phyloP scores from a whole-genome alignment of 1,140 invertebrate genomes.

The Paracyclopina nana region DNA sequence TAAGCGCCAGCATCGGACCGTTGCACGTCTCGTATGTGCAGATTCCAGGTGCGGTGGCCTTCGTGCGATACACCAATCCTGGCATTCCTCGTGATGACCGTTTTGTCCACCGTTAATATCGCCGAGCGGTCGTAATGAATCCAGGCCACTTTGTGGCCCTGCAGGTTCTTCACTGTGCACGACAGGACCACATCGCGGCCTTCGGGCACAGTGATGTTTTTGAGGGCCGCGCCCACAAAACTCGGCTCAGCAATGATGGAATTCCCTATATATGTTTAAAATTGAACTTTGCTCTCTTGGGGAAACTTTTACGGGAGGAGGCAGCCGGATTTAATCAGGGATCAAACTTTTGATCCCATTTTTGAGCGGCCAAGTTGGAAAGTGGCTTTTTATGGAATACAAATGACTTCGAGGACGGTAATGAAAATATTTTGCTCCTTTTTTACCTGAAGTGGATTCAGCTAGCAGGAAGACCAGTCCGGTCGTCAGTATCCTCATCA shows the following conservation, averaged over 20 bases:
- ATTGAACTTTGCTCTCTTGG: no score
- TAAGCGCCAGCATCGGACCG: constrained; percentile 76
- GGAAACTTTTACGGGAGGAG: no score
- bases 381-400: no score
- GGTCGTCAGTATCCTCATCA: no score
- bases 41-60: constrained; percentile 62
- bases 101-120: constrained; percentile 59
- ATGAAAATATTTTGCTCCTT: no score
- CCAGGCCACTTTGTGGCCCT: constrained; percentile 46
- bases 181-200: constrained; percentile 21
- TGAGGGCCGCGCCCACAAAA: constrained; percentile 2
- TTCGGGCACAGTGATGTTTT: constrained; percentile 20
- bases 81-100: constrained; percentile 69
- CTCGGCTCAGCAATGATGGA: constrained; percentile 6
- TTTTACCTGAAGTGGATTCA: no score
- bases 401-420: no score
- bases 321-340: no score
- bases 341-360: no score
- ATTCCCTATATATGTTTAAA: no score
- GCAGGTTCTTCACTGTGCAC: constrained; percentile 21
- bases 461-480: no score
- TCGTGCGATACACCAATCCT: constrained; percentile 72
- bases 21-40: constrained; percentile 72
- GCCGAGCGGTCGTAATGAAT: constrained; percentile 85
- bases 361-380: no score